Evolutionary conservation across 1,140 invertebrate genomes (phyloP).

Genomic region (Drosophila orena): DNA sequence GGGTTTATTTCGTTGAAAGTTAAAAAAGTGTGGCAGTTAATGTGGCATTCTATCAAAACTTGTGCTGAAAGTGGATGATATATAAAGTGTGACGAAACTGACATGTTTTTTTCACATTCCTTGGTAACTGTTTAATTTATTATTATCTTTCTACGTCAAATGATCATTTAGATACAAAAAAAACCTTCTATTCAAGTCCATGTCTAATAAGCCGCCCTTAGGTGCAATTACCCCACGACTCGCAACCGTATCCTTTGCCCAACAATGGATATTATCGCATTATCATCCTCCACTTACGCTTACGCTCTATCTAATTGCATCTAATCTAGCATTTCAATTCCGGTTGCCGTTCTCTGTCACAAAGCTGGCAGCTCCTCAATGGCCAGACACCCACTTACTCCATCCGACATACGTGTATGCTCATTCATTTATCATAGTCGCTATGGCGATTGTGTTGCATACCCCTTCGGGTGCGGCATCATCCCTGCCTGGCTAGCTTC

Average conservation of each 20-base stretch:
- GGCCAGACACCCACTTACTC: conserved; percentile 20
- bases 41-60: neutral
- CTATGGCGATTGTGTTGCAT: conserved; percentile 20
- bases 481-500: conserved; percentile 59
- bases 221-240: neutral
- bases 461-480: conserved; percentile 25
- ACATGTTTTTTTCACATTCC: too few relatives aligned
- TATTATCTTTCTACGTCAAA: too few relatives aligned
- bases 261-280: conserved; percentile 9
- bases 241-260: neutral
- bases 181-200: neutral
- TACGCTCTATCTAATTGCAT: conserved; percentile 63
- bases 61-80: neutral
- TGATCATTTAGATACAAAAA: neutral
- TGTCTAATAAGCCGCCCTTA: neutral
- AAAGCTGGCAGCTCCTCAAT: conserved; percentile 51
- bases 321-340: conserved; percentile 63
- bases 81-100: too few relatives aligned
- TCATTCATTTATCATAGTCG: conserved; percentile 40
- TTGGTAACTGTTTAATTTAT: too few relatives aligned
- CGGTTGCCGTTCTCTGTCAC: conserved; percentile 43
- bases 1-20: too few relatives aligned
- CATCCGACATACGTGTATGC: conserved; percentile 41
- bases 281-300: conserved; percentile 48
- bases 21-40: too few relatives aligned